Conservation (phyloP, 1,140 invertebrate species). For the Orussus abietinus region DNA sequence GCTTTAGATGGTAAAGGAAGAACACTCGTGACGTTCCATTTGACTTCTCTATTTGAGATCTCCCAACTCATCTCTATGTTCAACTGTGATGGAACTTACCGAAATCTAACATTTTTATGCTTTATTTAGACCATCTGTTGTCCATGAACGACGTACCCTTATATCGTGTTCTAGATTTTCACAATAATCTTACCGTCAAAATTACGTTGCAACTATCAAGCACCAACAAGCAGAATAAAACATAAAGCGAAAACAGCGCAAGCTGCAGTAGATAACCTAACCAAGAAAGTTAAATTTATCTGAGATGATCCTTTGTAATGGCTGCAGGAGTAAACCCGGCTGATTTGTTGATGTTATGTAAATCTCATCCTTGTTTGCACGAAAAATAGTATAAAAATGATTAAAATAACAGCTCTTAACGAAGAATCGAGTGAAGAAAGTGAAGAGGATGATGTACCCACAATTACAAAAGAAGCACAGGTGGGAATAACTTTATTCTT, state of each 20-base stretch:
- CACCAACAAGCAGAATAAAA: no score
- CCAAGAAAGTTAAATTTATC: neutral
- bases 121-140: no score
- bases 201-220: neutral
- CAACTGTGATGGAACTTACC: no score
- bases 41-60: no score
- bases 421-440: conserved; percentile 60
- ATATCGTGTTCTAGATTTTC: neutral
- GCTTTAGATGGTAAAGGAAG: no score
- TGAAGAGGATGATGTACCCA: conserved; percentile 55
- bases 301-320: neutral
- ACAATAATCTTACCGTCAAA: neutral
- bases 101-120: no score
- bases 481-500: conserved; percentile 33
- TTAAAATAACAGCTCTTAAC: conserved; percentile 68
- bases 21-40: no score
- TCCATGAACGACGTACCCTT: neutral
- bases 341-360: conserved; percentile 10
- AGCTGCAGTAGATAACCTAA: no score
- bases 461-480: conserved; percentile 65
- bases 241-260: no score
- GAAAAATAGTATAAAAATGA: conserved; percentile 49
- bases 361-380: neutral
- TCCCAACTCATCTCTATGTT: no score
- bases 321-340: neutral